Conservation (phyloP, 2,797 vertebrate species). For the Heliangelus exortis region DNA sequence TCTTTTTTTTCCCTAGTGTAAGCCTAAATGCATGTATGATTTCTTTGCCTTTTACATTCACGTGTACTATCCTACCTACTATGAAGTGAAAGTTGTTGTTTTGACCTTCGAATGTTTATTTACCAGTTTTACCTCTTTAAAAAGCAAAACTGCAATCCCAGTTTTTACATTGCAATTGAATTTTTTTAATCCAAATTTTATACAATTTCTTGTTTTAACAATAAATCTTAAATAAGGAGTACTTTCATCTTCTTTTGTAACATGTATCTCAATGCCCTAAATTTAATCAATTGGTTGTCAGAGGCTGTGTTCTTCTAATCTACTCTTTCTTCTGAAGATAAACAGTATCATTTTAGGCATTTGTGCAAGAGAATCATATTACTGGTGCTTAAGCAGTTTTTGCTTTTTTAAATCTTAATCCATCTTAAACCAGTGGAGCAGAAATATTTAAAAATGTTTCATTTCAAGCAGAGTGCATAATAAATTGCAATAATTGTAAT, state of each 20-base stretch:
- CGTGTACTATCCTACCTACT: slow-evolving; percentile 1
- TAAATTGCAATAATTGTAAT: slow-evolving; percentile 89
- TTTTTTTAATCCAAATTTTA: slow-evolving; percentile 70
- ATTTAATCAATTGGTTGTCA: slow-evolving; percentile 85
- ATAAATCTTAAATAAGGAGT: slow-evolving; percentile 74
- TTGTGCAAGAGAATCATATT: slow-evolving; percentile 86
- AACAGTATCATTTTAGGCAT: slow-evolving; percentile 86
- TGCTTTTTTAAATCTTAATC: slow-evolving; percentile 86
- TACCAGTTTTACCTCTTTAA: slow-evolving; percentile 30
- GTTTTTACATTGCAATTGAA: slow-evolving; percentile 29
- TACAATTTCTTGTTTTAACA: slow-evolving; percentile 81
- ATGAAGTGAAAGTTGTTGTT: slow-evolving; percentile 43
- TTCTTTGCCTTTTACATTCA: slow-evolving; percentile 38
- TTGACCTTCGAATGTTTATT: slow-evolving; percentile 41
- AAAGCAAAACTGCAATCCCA: not conserved
- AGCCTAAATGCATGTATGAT: not conserved
- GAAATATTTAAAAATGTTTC: slow-evolving; percentile 89
- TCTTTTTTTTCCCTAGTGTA: not conserved
- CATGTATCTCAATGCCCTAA: slow-evolving; percentile 76
- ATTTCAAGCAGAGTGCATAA: slow-evolving; percentile 87
- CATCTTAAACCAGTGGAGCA: slow-evolving; percentile 87
- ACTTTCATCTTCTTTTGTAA: slow-evolving; percentile 78
- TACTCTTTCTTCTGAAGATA: slow-evolving; percentile 82
- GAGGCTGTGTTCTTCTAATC: slow-evolving; percentile 79
- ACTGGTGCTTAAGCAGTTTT: slow-evolving; percentile 86